Percentiles rank a stretch among this genome's conserved stretches.
Evolutionary conservation across 1,140 invertebrate genomes (phyloP).

Genomic region (Drosophila navojoa): DNA sequence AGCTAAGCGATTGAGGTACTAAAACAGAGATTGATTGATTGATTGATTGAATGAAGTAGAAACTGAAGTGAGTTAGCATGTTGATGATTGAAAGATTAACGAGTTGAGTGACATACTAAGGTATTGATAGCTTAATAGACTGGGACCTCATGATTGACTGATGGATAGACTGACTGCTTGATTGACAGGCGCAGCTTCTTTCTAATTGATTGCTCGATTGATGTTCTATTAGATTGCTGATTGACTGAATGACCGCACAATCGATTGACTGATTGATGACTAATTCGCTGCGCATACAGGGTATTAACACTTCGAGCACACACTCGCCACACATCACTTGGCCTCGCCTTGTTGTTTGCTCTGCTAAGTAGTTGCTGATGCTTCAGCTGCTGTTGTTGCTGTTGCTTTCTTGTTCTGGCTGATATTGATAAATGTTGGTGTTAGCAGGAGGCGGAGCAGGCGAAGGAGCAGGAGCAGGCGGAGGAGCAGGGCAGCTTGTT

Average conservation of each 20-base stretch:
- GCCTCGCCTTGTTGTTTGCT: conserved; percentile 25
- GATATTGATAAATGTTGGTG: conserved; percentile 70
- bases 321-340: neutral
- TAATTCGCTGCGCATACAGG: neutral
- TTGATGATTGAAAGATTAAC: no score
- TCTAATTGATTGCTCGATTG: no score
- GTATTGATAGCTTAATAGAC: no score
- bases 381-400: neutral
- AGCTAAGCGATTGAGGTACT: no score
- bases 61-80: no score
- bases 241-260: neutral
- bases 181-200: no score
- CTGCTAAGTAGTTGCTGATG: conserved; percentile 15
- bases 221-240: neutral
- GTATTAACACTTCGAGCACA: neutral
- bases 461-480: neutral
- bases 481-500: conserved; percentile 5
- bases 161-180: no score
- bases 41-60: no score
- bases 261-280: neutral
- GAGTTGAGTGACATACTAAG: no score
- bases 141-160: no score
- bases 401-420: conserved; percentile 30
- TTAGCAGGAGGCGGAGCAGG: neutral
- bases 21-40: no score